phyloP scores from a whole-genome alignment of 1,140 invertebrate species.

The Lepeophtheirus salmonis region DNA sequence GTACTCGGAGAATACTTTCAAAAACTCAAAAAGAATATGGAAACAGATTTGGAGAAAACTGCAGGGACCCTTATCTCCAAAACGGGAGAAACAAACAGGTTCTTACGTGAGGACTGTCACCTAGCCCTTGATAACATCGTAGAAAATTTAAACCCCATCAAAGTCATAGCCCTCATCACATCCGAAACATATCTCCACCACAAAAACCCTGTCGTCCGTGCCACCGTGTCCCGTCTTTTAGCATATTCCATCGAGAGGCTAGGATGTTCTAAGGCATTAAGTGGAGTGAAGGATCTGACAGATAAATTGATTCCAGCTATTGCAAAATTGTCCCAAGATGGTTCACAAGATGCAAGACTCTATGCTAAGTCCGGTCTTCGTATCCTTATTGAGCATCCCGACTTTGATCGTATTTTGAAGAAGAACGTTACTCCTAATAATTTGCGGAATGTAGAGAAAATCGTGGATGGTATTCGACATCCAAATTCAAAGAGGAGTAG shows the following conservation, averaged over 20 bases:
- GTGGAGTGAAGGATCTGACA: constrained; percentile 47
- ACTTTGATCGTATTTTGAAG: constrained; percentile 40
- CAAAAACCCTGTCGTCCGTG: constrained; percentile 62
- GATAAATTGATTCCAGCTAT: constrained; percentile 56
- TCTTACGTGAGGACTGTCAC: constrained; percentile 65
- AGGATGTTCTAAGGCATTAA: constrained; percentile 50
- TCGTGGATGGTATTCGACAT: constrained; percentile 36
- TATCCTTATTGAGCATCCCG: constrained; percentile 29
- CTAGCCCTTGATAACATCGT: constrained; percentile 59
- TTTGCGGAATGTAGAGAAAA: constrained; percentile 44
- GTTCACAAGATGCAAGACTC: constrained; percentile 61
- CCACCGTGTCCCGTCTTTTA: constrained; percentile 55
- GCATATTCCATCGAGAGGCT: constrained; percentile 43
- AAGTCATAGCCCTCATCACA: constrained; percentile 38
- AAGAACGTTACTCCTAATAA: constrained; percentile 44
- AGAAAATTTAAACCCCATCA: constrained; percentile 40
- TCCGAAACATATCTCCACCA: constrained; percentile 43
- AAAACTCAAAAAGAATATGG: constrained; percentile 13
- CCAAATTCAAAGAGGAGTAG: not conserved
- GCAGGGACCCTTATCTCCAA: constrained; percentile 55
- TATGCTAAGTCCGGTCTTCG: constrained; percentile 8
- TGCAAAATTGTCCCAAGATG: constrained; percentile 63
- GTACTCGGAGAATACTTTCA: constrained; percentile 18
- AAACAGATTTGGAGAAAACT: constrained; percentile 64
- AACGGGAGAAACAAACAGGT: constrained; percentile 77